Base-by-base conservation (phyloP, 2,888 invertebrate genomes). In the Ctena decussata region DNA sequence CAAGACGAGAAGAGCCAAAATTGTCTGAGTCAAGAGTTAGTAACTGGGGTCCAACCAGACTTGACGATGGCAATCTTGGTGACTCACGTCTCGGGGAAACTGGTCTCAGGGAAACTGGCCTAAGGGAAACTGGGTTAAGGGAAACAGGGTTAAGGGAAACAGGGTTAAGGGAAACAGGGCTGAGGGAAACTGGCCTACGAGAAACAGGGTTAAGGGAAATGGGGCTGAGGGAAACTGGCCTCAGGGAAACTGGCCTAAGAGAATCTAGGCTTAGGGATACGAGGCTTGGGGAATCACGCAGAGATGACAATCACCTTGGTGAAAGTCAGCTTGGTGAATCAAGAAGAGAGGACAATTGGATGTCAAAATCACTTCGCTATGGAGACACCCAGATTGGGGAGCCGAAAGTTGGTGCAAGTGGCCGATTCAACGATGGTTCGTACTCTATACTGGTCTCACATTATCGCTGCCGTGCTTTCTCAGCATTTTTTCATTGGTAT, bases 381-480 rank as follows among this genome's bases (percentile, higher is more conserved):
- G 21, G 32, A 11, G 21, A 65, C 21, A 65, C 65, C 65, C 65
- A 35, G 35, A 35, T 65, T 21, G 30, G 35, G 65, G 65, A 65
- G 35, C 65, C 65, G 35, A 65, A 35, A 32, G 8, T n/a, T 65
- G 65, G 65, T 35, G 65, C 65, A 21, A 65, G 65, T 65, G 65
- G 76, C 70, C 60, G 86, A 83, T 86, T 86, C 39, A 69, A 78
- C 30, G 83, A 86, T 81, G 86, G 86, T 86, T 86, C 78, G 86
- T 86, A 81, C 72, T 27, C 72, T 72, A 72, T 46, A 27, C 72
- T 72, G 72, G 72, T 72, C 35, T 41, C 72, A 18, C 39, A 72
- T 41, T 41, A 46, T 44, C 18, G 30, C 72, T 30, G 72, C 44
- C 11, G 27, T 72, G 72, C 72, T 72, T 44, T 72, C 72, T 41